Conservation (phyloP, 2,888 invertebrate genomes). For the Syrista parreyssii region DNA sequence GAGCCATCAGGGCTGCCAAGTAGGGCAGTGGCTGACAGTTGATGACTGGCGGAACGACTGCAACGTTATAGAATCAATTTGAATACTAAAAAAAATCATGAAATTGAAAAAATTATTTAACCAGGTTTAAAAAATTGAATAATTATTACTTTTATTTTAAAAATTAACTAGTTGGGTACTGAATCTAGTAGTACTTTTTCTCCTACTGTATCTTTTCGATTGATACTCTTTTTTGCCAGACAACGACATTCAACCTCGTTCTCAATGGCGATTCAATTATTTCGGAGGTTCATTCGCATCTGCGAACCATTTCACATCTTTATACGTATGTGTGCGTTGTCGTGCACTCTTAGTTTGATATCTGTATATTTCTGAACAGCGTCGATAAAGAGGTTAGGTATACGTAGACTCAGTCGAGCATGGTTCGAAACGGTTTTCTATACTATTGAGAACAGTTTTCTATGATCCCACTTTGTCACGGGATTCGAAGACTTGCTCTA, state of each 20-base stretch:
- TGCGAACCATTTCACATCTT: background rate
- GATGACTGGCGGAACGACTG: slow-evolving; percentile 83
- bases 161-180: background rate
- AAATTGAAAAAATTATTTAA: slow-evolving; percentile 6
- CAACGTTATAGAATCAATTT: slow-evolving; percentile 15
- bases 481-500: no score
- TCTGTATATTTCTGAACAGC: background rate
- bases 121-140: background rate
- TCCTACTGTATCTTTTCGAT: background rate
- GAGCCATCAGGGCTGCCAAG: slow-evolving; percentile 87
- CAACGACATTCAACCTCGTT: background rate
- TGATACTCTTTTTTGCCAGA: background rate
- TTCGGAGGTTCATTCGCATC: background rate
- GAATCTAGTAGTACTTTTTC: background rate
- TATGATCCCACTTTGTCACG: background rate
- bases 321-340: background rate
- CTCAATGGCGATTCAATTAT: background rate
- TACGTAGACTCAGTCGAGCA: background rate
- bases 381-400: background rate
- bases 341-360: background rate
- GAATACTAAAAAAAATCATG: slow-evolving; percentile 11
- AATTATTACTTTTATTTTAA: background rate
- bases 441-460: background rate
- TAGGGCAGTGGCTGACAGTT: slow-evolving; percentile 84
- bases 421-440: background rate